Base-by-base conservation (phyloP, 2,113 vertebrate genomes). In the Tricholaema leucomelas region DNA sequence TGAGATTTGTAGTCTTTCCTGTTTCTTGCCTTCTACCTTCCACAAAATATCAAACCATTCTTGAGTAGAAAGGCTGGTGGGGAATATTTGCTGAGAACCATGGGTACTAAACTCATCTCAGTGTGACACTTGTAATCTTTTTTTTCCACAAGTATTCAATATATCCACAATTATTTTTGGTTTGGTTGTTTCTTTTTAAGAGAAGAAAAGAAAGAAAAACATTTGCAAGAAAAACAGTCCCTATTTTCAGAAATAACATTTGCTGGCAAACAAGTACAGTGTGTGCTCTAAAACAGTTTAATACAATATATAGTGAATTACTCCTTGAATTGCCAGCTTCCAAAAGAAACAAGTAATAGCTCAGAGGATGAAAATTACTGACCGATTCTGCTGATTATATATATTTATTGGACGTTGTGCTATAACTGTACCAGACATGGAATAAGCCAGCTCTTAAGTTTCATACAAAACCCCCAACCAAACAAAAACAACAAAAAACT, bases 371-470 rank as follows among this genome's bases (percentile, higher is more conserved):
- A 97, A 97, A 97, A 98, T 97, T 96, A 97, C 97, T 96, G 92
- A 92, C 94, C 44, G 10, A 96, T 97, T 96, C 85, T 96, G 86
- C 90, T 97, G 97, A 98, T 98, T 97, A 97, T 94, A 97, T 96
- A 94, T 85, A 97, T 97, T 97, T 97, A 94, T 96, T 95, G 91
- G 94, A 92, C 74, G 89, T 59, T 92, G 93, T 95, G 95, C 93
- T 92, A 91, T 92, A 95, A 95, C 96, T 72, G 88, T 88, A 87
- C 66, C 35, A 95, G 66, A 93, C 88, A 82, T 73, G 79, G 86
- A 96, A 97, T 90, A 93, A 97, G 85, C 80, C 88, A 92, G 79
- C 69, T 91, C 93, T 97, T 97, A 93, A 72, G 91, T 92, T 96
- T 63, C 24, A 40, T 46, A 63, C 61, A 94, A 64, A 85, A 48